Base-by-base conservation (phyloP, 2,113 vertebrate genomes). In the Leucosticte australis region DNA sequence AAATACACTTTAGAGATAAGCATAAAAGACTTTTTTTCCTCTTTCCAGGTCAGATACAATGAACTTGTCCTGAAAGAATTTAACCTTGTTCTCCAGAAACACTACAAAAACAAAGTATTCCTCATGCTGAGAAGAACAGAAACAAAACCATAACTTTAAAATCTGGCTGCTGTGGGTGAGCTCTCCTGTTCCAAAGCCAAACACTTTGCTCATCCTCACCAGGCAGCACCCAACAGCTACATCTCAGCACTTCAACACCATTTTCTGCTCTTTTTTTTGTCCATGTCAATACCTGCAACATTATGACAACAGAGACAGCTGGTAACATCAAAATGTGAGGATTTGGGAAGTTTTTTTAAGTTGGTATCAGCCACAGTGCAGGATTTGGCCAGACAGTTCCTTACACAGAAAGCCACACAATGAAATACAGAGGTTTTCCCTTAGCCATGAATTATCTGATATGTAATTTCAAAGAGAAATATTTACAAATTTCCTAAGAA, bases 11-110 rank as follows among this genome's bases (percentile, higher is more conserved):
- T 2, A 77, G 30, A 96, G 79, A 85, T 62, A 85, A 93, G 50
- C 50, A 92, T 28, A 63, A 86, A 78, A 59, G 64, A 70, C 9
- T 17, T 46, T 17, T 37, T 42, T 63, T 63, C 33, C 7, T 5
- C 4, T 16, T 6, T 13, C 37, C 62, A 30, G 24, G 17, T 77
- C 88, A 93, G 75, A 77, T 37, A 65, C 71, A 80, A 89, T 87
- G 53, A 84, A 91, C 62, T 82, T 69, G 59, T 50, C 64, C 69
- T 81, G 77, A 87, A 93, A 96, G 69, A 94, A 96, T 94, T 90
- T 90, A 91, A 87, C 70, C 78, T 90, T 7, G 1, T 47, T 76
- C 75, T 80, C 39, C 39, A 88, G 59, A 77, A 92, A 77, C 7
- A 2, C 50, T 50, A 67, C 10, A 57, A 74, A 90, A 76, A 37